Evolutionary conservation across 2,113 vertebrate genomes (phyloP), one percentile per base, ranked within the genome.

Genomic region (Psittacara wagleri): DNA sequence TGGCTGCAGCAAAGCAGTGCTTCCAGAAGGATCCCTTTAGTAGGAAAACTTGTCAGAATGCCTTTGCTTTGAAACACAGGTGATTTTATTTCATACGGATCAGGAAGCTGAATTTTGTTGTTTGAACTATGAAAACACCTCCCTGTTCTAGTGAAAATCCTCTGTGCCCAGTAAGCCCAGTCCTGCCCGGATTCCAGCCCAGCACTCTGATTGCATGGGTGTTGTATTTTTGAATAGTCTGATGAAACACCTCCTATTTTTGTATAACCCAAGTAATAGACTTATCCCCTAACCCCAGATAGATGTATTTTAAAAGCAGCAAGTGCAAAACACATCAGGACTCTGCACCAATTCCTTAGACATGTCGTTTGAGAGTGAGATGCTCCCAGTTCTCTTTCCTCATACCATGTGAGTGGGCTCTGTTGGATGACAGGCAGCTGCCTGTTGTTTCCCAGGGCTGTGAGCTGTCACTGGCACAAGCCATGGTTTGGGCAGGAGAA

Each of bases 371-470:
- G 52, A 52, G 8, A 78, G 43, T 1, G 31, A 48, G 68, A 41
- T 31, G 59, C 64, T 90, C 51, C 25, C 54, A 43, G 41, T 22
- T 41, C 46, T 77, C 63, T 52, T 67, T 80, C 52, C 52, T 67
- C 41, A 15, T 0, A 0, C 33, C 57, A 14, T 52, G 55, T 76
- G 20, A 0, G 0, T 39, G 67, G 86, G 31, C 70, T 90, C 35
- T 2, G 25, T 4, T 19, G 39, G 41, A 31, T 77, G 75, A 54
- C 54, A 39, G 85, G 49, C 80, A 55, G 54, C 33, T 46, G 48
- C 54, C 57, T 49, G 46, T 5, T 49, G 7, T 79, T 64, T 68
- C 59, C 57, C 28, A 37, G 52, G 70, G 70, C 75, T 73, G 27
- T 46, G 54, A 57, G 63, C 33, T 74, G 59, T 51, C 5, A 3